phyloP scores from a whole-genome alignment of 1,140 invertebrate genomes.

The Dendroctonus valens region DNA sequence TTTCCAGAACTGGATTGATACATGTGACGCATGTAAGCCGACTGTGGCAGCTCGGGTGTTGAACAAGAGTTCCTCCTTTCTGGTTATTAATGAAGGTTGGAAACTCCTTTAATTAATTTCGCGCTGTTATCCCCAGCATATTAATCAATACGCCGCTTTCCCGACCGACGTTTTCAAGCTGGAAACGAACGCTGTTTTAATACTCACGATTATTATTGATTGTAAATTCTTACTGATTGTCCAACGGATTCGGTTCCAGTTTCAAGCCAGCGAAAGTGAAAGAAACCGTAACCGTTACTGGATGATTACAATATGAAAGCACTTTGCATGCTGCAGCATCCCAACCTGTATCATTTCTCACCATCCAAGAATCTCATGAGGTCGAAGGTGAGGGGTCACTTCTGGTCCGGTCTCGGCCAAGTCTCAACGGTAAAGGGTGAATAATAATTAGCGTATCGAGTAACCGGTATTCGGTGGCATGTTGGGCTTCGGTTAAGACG shows the following conservation, averaged over 20 bases:
- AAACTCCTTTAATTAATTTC: constrained; percentile 53
- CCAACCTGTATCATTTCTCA: constrained; percentile 7
- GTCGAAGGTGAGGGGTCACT: constrained; percentile 8
- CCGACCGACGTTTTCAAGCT: not conserved
- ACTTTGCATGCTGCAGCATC: constrained; percentile 4
- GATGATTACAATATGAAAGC: constrained; percentile 2
- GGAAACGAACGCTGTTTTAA: too few species aligned
- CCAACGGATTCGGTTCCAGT: too few species aligned
- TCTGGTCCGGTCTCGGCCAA: not conserved
- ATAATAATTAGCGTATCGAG: constrained; percentile 14
- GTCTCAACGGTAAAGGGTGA: constrained; percentile 9
- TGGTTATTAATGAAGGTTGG: constrained; percentile 51
- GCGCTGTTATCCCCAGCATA: constrained; percentile 50
- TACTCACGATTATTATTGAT: too few species aligned
- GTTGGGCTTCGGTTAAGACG: not conserved
- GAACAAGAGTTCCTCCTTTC: constrained; percentile 45
- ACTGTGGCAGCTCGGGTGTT: constrained; percentile 36
- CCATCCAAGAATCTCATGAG: constrained; percentile 1
- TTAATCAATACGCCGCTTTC: constrained; percentile 48
- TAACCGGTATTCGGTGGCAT: too few species aligned
- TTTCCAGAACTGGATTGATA: constrained; percentile 27
- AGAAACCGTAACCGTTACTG: not conserved
- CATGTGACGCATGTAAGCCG: constrained; percentile 27
- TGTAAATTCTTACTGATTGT: too few species aligned
- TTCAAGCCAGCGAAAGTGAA: too few species aligned